Evolutionary conservation across 1,140 invertebrate genomes (phyloP).

Genomic region (Catajapyx aquilonaris): DNA sequence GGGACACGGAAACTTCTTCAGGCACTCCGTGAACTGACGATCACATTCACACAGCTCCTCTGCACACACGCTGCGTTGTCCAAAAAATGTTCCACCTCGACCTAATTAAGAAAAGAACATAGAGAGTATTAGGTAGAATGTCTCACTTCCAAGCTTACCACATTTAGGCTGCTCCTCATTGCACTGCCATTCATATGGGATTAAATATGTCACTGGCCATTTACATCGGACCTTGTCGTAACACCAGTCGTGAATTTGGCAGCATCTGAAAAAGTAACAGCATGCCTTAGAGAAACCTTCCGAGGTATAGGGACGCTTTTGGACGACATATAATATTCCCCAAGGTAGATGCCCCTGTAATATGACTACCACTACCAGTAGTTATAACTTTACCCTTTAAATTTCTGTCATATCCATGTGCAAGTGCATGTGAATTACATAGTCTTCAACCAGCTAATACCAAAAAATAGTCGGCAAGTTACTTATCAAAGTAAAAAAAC

Average conservation of each 20-base stretch:
- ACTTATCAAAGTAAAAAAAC: too few species aligned
- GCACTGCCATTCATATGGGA: constrained; percentile 74
- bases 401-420: too few species aligned
- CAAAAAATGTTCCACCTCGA: constrained; percentile 15
- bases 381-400: too few species aligned
- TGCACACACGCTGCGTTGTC: constrained; percentile 42
- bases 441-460: too few species aligned
- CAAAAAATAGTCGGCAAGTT: too few species aligned
- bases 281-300: too few species aligned
- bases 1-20: constrained; percentile 53
- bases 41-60: constrained; percentile 70
- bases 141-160: constrained; percentile 24
- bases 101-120: too few species aligned
- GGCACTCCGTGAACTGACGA: constrained; percentile 51
- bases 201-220: constrained; percentile 60
- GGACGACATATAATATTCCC: too few species aligned
- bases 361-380: too few species aligned
- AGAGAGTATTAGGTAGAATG: constrained; percentile 2
- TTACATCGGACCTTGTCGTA: constrained; percentile 52
- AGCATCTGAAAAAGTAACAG: constrained; percentile 41
- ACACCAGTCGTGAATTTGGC: constrained; percentile 54
- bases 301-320: too few species aligned
- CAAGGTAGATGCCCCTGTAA: too few species aligned
- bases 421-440: too few species aligned
- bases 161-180: constrained; percentile 52